Evolutionary conservation across 2,797 vertebrate genomes (phyloP), one percentile per base, ranked within the genome.

Genomic region (Peromyscus melanophrys): DNA sequence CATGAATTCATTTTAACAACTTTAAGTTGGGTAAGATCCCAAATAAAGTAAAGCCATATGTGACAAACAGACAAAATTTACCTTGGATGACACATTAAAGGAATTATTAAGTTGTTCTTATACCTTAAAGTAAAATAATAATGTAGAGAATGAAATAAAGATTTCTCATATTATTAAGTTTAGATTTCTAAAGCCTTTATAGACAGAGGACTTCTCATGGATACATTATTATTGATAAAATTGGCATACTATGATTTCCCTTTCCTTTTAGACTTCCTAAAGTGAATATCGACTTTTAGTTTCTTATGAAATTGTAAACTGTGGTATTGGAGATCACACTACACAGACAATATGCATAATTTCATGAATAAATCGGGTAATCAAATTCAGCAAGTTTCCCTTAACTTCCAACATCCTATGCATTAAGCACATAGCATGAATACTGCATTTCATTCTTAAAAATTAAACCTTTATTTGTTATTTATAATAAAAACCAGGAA

Each of bases 61-160:
- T 97, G 67, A 4, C 34, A 92, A 80, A 92, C 31, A 92, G 77
- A 92, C 0, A 94, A 91, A 92, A 96, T n/a, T 46, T 73, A 46
- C 40, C 43, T 90, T 1, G 9, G 23, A 71, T 84, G 25, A 90
- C 4, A 52, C 12, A 63, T 83, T 83, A 61, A 91, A 75, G 6
- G 21, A 61, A 2, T 0, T 71, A 37, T 83, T 81, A 94, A 86
- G 14, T 57, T 46, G 12, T 65, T 65, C 91, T 4, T 25, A 80
- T 5, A 2, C 9, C 17, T 55, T 40, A 80, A 95, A 40, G 31
- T 90, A 11, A 89, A 96, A 86, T 55, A 61, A 91, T 85, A 85
- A 86, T 52, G 23, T 16, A 65, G 34, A 59, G 40, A 46, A 1
- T 29, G 4, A 57, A 85, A 77, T 25, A 69, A 49, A 63, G 19